phyloP scores from a whole-genome alignment of 2,113 vertebrate genomes.

The Nyctereutes procyonoides region DNA sequence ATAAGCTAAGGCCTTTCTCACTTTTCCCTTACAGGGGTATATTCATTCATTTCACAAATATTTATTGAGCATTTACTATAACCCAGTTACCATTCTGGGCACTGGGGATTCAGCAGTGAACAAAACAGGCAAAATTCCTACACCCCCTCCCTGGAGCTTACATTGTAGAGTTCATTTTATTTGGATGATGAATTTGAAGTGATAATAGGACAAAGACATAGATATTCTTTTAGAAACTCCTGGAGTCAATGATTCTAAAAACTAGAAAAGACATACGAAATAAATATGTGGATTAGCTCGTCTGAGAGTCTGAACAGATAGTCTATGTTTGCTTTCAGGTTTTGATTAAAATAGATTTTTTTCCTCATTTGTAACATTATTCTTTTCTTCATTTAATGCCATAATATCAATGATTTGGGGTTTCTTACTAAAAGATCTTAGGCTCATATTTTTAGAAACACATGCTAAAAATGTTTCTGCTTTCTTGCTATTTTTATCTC shows the following conservation, averaged over 20 bases:
- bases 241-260: background rate
- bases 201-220: background rate
- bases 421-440: background rate
- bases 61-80: background rate
- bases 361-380: background rate
- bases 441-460: background rate
- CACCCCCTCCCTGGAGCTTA: background rate
- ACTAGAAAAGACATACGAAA: background rate
- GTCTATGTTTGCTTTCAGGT: background rate
- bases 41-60: background rate
- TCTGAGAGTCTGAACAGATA: background rate
- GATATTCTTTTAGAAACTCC: background rate
- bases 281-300: background rate
- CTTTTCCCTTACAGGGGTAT: background rate
- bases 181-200: background rate
- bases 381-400: constrained; percentile 33
- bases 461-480: background rate
- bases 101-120: background rate
- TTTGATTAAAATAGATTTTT: background rate
- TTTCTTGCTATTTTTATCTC: constrained; percentile 12
- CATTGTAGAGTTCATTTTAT: background rate
- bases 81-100: background rate
- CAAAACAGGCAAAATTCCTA: background rate
- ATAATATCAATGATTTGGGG: background rate
- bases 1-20: background rate